Evolutionary conservation across 2,888 invertebrate species (phyloP).

Genomic region (Ophonus ardosiacus): DNA sequence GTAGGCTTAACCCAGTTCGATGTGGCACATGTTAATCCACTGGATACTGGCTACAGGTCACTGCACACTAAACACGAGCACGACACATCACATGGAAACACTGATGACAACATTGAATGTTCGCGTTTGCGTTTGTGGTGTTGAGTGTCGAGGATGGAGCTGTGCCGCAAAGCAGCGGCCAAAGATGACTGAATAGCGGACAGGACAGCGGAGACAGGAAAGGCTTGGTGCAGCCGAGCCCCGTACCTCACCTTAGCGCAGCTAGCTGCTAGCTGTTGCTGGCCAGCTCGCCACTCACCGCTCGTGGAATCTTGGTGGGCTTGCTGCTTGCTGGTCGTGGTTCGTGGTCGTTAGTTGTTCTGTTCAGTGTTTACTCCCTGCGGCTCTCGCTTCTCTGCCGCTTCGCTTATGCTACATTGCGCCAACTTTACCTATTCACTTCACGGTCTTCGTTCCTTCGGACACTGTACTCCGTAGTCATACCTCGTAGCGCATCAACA

Average conservation of each 20-base stretch:
- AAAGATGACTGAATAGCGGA: conserved; percentile 33
- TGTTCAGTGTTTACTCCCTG: conserved; percentile 35
- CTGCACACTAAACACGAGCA: background rate
- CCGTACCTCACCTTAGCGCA: background rate
- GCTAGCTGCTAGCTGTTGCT: background rate
- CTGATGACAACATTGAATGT: conserved; percentile 9
- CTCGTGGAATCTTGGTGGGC: conserved; percentile 51
- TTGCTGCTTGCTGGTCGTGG: conserved; percentile 28
- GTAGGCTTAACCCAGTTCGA: conserved; percentile 54
- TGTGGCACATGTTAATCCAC: conserved; percentile 50
- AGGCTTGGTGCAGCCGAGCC: background rate
- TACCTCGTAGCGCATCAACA: background rate
- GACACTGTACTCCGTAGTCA: conserved; percentile 2
- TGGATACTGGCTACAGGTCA: conserved; percentile 9
- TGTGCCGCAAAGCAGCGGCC: background rate
- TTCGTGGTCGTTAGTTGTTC: conserved; percentile 35
- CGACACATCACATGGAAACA: conserved; percentile 26
- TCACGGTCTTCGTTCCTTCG: background rate
- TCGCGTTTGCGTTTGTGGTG: background rate
- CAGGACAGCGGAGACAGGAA: conserved; percentile 34
- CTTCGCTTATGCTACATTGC: conserved; percentile 1
- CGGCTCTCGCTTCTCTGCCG: conserved; percentile 21
- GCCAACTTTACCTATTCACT: background rate
- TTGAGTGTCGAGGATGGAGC: background rate
- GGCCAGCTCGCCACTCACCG: background rate